Evolutionary conservation across 2,113 vertebrate genomes (phyloP).

Genomic region (Strix aluco): DNA sequence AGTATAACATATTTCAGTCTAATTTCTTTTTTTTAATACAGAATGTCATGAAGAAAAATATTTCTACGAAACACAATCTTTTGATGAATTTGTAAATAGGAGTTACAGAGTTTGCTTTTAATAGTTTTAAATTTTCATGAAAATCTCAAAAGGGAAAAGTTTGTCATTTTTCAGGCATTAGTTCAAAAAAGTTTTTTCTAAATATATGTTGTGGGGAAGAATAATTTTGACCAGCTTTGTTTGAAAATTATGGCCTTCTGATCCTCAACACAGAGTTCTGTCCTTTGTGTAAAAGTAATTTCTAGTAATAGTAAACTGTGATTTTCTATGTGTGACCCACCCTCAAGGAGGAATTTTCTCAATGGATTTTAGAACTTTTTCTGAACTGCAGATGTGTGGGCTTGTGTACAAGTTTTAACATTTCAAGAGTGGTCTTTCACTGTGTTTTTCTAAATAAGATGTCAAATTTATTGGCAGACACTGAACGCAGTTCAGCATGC

Average conservation of each 20-base stretch:
- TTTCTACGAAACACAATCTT: constrained; percentile 21
- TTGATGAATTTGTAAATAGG: constrained; percentile 48
- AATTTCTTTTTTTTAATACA: neutral
- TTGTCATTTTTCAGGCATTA: neutral
- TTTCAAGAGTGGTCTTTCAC: neutral
- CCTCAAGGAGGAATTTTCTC: neutral
- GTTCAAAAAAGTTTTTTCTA: neutral
- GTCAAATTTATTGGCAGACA: neutral
- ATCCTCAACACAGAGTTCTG: neutral
- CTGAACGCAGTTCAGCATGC: neutral
- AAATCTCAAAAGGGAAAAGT: neutral
- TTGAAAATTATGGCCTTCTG: neutral
- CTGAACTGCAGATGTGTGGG: neutral
- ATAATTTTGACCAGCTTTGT: neutral
- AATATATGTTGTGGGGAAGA: neutral
- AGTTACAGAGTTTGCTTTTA: neutral
- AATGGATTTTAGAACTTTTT: neutral
- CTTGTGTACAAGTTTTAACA: neutral
- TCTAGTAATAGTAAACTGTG: neutral
- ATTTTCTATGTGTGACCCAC: neutral
- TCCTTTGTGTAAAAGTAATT: neutral
- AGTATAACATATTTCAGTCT: neutral
- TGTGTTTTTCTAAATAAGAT: neutral
- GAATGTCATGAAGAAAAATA: neutral
- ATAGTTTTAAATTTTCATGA: constrained; percentile 11